Conservation (phyloP, 2,888 invertebrate genomes). For the Zhuqinia jingwanae region DNA sequence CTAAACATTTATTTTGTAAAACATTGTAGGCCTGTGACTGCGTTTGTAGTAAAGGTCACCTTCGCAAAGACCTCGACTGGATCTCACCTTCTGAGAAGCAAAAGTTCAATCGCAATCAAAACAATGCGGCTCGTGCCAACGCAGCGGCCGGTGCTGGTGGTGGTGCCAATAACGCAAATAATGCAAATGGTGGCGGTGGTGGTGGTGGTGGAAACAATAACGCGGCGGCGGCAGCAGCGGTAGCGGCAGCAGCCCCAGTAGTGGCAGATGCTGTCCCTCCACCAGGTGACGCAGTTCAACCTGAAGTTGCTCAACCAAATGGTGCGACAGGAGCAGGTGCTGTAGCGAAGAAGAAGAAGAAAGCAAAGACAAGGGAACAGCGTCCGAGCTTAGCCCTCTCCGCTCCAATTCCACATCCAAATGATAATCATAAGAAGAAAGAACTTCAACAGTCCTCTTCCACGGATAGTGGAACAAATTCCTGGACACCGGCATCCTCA, state of each 20-base stretch:
- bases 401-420: slow-evolving; percentile 81
- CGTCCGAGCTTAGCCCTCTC: slow-evolving; percentile 85
- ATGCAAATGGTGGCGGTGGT: slow-evolving; percentile 79
- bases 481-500: slow-evolving; percentile 83
- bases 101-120: slow-evolving; percentile 58
- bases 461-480: slow-evolving; percentile 56
- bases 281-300: slow-evolving; percentile 62
- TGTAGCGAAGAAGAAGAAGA: slow-evolving; percentile 85
- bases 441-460: slow-evolving; percentile 54
- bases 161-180: slow-evolving; percentile 81
- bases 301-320: slow-evolving; percentile 70
- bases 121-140: slow-evolving; percentile 54
- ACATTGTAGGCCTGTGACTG: slow-evolving; percentile 90
- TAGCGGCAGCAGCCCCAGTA: slow-evolving; percentile 15
- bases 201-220: slow-evolving; percentile 25
- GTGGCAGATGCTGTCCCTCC: slow-evolving; percentile 20
- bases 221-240: slow-evolving; percentile 20
- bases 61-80: slow-evolving; percentile 98
- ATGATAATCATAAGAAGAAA: slow-evolving; percentile 78
- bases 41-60: slow-evolving; percentile 94
- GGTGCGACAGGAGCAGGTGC: slow-evolving; percentile 61
- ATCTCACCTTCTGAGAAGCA: slow-evolving; percentile 85
- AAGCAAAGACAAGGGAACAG: slow-evolving; percentile 86
- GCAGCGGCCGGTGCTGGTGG: slow-evolving; percentile 82
- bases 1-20: not conserved